Percentiles rank a stretch among this genome's conserved stretches.
Conservation (phyloP, 2,113 vertebrate species). For the Urocitellus parryii region DNA sequence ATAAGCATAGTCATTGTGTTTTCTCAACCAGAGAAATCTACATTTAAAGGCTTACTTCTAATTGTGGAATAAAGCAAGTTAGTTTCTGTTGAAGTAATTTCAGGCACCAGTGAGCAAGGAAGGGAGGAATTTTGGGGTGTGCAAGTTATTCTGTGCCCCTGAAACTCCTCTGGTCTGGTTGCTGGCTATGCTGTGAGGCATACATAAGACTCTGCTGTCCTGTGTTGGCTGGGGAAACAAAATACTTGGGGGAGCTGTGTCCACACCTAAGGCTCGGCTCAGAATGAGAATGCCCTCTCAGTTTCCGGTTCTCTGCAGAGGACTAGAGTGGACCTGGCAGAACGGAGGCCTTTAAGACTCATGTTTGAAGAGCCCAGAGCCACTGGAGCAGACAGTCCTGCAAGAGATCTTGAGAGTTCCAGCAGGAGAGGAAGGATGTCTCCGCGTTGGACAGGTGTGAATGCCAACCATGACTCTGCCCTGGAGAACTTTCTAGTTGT, state of each 20-base stretch:
- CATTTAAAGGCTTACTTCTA: conserved; percentile 64
- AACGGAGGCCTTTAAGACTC: too few relatives aligned
- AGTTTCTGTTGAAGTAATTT: conserved; percentile 74
- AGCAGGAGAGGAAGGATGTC: background rate
- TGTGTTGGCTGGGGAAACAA: background rate
- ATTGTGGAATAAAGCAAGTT: conserved; percentile 65
- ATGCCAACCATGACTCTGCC: background rate
- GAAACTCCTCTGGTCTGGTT: background rate
- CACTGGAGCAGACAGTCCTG: rapidly evolving
- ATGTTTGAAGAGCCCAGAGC: background rate
- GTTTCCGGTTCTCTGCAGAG: background rate
- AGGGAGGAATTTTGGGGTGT: conserved; percentile 14
- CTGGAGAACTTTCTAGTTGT: background rate
- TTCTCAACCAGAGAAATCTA: conserved; percentile 62
- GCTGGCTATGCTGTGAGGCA: background rate
- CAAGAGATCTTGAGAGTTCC: background rate
- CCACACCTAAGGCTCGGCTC: rapidly evolving
- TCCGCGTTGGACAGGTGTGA: background rate
- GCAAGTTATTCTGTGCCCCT: background rate
- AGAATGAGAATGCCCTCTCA: background rate
- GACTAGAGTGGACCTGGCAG: background rate
- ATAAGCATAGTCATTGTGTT: conserved; percentile 56
- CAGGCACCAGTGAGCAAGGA: conserved; percentile 70
- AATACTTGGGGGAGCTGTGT: background rate
- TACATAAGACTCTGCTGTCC: background rate